Base-by-base conservation (phyloP, 2,113 vertebrate genomes). In the Aramus guarauna region DNA sequence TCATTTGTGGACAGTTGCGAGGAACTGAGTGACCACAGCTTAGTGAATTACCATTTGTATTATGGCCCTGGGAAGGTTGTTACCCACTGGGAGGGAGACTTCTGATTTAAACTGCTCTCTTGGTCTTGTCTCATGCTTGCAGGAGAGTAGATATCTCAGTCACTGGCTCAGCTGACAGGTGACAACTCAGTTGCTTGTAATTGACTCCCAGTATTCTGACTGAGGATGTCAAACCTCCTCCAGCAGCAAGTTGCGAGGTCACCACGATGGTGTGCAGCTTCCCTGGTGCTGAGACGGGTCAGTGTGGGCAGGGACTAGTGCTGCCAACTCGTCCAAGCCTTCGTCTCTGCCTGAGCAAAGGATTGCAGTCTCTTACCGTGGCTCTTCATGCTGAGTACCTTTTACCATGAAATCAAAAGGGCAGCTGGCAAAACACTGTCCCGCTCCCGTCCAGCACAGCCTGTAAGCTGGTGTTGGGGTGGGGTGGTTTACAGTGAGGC, bases 211-310 rank as follows among this genome's bases (percentile, higher is more conserved):
- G 11, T 66, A 12, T 45, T 88, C 56, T 0, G 0, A 3, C 20
- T 39, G 64, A 59, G 29, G 32, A 5, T 77, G 24, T 77, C 19
- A 36, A 12, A 56, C 47, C 41, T 43, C 26, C 45, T 50, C 52
- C 74, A 32, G 45, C 55, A 84, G 39, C 43, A 64, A 15, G 12
- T 11, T 76, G 15, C 50, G 45, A 56, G 26, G 32, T 77, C 32
- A 34, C 15, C 0, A 0, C 0, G 0, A 8, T 55, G 52, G 15
- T 36, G 34, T 53, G 59, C 64, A 27, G 27, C 34, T 85, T 94
- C 12, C 34, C 14, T 78, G 48, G 12, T 64, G n/a, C 47, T 59
- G 21, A 82, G 41, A 56, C 22, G 12, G 0, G 1, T 17, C n/a
- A 56, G 5, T 11, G 22, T 53, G 55, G n/a, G 14, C 58, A 60